Conservation (phyloP, 2,797 vertebrate species). For the Poecile montanus region DNA sequence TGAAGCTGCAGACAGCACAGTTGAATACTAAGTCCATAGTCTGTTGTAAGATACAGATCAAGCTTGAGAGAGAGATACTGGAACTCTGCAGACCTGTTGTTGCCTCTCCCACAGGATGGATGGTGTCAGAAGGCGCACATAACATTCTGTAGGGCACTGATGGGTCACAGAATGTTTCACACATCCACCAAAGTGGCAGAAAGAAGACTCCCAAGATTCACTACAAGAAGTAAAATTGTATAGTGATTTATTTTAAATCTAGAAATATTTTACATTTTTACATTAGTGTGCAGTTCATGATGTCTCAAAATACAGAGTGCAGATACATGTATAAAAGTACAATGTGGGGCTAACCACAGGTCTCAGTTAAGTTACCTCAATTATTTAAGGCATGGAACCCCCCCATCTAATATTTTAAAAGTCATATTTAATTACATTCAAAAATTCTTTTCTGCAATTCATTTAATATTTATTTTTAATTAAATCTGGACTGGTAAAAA, state of each 20-base stretch:
- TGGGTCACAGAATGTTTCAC: background rate
- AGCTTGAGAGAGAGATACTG: background rate
- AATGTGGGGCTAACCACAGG: slow-evolving; percentile 53
- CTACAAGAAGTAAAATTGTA: slow-evolving; percentile 47
- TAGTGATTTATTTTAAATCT: slow-evolving; percentile 75
- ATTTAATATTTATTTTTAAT: slow-evolving; percentile 23
- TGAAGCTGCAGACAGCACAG: background rate
- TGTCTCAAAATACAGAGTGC: slow-evolving; percentile 75
- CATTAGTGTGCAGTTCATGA: slow-evolving; percentile 76
- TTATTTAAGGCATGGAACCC: slow-evolving; percentile 62
- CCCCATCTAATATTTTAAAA: slow-evolving; percentile 53
- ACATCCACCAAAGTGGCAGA: background rate
- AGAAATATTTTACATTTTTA: slow-evolving; percentile 80
- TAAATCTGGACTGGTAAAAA: slow-evolving; percentile 64
- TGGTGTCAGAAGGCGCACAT: background rate
- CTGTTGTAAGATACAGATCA: background rate
- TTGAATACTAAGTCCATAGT: background rate
- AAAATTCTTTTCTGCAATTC: slow-evolving; percentile 33
- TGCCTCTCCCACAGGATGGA: background rate
- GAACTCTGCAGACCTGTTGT: background rate
- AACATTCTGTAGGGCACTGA: background rate
- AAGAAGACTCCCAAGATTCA: background rate
- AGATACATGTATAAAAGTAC: slow-evolving; percentile 69
- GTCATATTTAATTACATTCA: slow-evolving; percentile 73
- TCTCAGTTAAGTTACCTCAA: slow-evolving; percentile 68